Evolutionary conservation across 2,888 invertebrate genomes (phyloP), one percentile per base, ranked within the genome.

Genomic region (Mythimna loreyi): DNA sequence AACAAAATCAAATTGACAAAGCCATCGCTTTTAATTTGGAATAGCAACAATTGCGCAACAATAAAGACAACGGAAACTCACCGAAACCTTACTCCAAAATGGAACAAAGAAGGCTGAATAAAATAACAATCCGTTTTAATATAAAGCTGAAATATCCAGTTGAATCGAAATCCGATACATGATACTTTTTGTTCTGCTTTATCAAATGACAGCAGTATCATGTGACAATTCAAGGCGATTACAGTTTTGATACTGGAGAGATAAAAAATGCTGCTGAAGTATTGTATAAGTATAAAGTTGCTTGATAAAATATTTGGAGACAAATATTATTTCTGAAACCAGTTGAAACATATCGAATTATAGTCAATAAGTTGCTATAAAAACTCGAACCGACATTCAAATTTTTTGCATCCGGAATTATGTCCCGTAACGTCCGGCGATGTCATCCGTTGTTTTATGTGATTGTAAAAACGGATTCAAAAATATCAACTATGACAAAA

Each of bases 181-280:
- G 77, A 85, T 80, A 86, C 81, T 81, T 85, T 84, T 78, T 74
- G 81, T 80, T 83, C 84, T 76, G 73, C 65, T 86, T 88, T 87
- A 87, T 89, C 86, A 76, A 86, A 87, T 82, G 83, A 85, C 86
- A 84, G 69, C 63, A 78, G 77, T 88, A 85, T 90, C 87, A 83
- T 81, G 79, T 91, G 89, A 89, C 90, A 81, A 78, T 86, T 87
- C 89, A 91, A 91, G 90, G 91, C 52, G 84, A 86, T 80, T 83
- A 79, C 72, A 72, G 59, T 76, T 86, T 83, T 78, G 84, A 87
- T 84, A 87, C 75, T 61, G 67, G 50, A 77, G 67, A 83, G 78
- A 78, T 78, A 75, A 83, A 79, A 71, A 80, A 75, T 50, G 50
- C 63, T 55, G 62, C 4, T 5, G 43, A 60, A 60, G 65, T 47